These are phyloP conservation scores for Cassiopea xamachana DNA, from an alignment of 30 jellyfish, hydroid and myxozoan genomes.

Conservation along the genomic window DNA sequence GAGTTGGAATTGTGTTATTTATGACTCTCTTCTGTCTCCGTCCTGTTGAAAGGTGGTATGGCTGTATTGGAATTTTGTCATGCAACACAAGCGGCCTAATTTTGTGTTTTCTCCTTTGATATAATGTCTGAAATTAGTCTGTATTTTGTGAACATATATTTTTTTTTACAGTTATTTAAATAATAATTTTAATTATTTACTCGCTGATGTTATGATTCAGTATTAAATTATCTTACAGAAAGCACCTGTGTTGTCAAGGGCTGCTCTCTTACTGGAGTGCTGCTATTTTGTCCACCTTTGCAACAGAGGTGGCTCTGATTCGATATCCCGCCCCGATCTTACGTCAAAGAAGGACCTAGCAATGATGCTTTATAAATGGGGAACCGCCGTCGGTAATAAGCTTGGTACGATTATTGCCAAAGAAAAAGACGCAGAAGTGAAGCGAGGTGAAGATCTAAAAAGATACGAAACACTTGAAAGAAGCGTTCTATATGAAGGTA, in stretches of 20 bases:
- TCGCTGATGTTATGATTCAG: neutral
- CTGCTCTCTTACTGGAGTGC: slow-evolving; percentile 84
- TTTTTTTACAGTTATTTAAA: no score
- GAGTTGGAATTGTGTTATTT: no score
- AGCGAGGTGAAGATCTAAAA: neutral
- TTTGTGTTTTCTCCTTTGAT: no score
- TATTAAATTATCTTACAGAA: slow-evolving; percentile 59
- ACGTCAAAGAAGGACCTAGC: slow-evolving; percentile 83
- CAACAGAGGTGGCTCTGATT: slow-evolving; percentile 83
- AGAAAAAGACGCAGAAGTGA: neutral
- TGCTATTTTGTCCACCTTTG: slow-evolving; percentile 86
- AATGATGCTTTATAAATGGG: slow-evolving; percentile 88
- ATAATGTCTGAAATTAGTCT: no score
- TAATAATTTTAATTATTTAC: no score
- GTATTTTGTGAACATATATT: no score
- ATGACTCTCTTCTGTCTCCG: no score
- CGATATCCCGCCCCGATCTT: slow-evolving; percentile 30
- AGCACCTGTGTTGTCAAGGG: slow-evolving; percentile 97
- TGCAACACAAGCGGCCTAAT: no score
- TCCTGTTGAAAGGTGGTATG: no score
- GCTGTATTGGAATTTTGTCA: no score
- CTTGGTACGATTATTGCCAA: slow-evolving; percentile 53
- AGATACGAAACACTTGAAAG: slow-evolving; percentile 46
- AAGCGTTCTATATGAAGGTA: slow-evolving; percentile 46
- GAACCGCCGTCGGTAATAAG: slow-evolving; percentile 81